Percentiles rank a stretch among this genome's conserved stretches.
Conservation (phyloP, 2,888 invertebrate genomes). For the Myathropa florea region DNA sequence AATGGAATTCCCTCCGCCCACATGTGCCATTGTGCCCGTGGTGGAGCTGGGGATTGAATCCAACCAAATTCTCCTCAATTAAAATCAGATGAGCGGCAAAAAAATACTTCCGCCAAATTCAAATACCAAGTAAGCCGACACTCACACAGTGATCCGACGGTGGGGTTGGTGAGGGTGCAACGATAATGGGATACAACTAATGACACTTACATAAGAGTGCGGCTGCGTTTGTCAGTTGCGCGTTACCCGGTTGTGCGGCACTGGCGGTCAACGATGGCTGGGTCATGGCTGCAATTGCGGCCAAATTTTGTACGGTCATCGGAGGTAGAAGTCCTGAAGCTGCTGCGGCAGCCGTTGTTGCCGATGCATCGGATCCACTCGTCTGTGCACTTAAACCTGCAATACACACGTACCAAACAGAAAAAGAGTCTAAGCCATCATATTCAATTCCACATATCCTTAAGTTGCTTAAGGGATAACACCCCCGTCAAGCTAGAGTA, state of each 20-base stretch:
- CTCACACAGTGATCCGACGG: neutral
- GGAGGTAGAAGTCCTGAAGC: conserved; percentile 85
- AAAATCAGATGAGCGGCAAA: neutral
- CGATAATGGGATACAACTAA: neutral
- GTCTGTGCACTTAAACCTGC: conserved; percentile 79
- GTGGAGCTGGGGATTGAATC: neutral
- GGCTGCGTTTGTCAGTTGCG: conserved; percentile 80
- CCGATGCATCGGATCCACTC: conserved; percentile 75
- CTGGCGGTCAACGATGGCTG: conserved; percentile 81
- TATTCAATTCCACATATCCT: conserved; percentile 52
- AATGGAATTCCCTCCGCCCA: neutral
- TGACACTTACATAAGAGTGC: conserved; percentile 79
- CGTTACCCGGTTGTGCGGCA: conserved; percentile 78
- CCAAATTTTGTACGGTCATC: conserved; percentile 94
- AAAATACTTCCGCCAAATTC: neutral
- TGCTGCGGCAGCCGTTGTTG: conserved; percentile 78
- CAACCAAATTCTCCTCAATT: conserved; percentile 7
- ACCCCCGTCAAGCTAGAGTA: conserved; percentile 11
- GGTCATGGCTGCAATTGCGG: conserved; percentile 87
- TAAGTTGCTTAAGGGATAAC: conserved; percentile 36
- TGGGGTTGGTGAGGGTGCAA: neutral
- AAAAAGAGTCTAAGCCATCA: conserved; percentile 22
- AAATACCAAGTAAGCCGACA: neutral
- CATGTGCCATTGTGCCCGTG: neutral
- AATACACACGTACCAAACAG: neutral